A percentile compares a stretch with the other conserved stretches of the same genome.
Evolutionary conservation across 30 jellyfish, hydroid and myxozoan genomes (phyloP).

Genomic region (Pelagia noctiluca): DNA sequence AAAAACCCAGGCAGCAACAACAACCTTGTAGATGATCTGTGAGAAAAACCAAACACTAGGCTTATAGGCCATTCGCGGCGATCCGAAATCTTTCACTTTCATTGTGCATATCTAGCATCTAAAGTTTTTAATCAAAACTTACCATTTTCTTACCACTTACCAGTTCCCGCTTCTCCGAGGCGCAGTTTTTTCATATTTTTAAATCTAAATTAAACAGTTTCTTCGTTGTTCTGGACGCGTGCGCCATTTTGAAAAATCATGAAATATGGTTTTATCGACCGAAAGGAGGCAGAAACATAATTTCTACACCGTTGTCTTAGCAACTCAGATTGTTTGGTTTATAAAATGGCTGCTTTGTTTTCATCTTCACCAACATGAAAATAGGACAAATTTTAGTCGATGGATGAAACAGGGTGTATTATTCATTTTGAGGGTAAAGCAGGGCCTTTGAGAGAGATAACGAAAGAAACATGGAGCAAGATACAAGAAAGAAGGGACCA

Average conservation of each 20-base stretch:
- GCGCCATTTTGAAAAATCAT: too few relatives aligned
- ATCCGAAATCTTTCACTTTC: too few relatives aligned
- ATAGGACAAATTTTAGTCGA: not conserved
- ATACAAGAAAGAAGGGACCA: conserved; percentile 18
- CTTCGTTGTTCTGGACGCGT: not conserved
- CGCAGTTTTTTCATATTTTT: not conserved
- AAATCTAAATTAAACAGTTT: not conserved
- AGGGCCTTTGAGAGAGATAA: not conserved
- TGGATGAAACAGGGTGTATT: conserved; percentile 17
- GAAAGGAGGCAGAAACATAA: too few relatives aligned
- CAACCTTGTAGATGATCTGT: too few relatives aligned
- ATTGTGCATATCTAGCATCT: conserved; percentile 25
- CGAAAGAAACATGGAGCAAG: conserved; percentile 11
- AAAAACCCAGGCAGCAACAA: too few relatives aligned
- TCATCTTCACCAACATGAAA: too few relatives aligned
- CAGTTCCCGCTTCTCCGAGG: conserved; percentile 25
- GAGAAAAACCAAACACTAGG: too few relatives aligned
- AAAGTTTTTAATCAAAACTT: not conserved
- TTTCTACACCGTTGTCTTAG: too few relatives aligned
- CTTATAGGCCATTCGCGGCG: too few relatives aligned
- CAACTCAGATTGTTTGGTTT: conserved; percentile 7
- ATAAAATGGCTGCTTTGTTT: conserved; percentile 4
- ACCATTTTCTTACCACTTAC: not conserved
- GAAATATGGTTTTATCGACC: too few relatives aligned
- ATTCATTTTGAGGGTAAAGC: conserved; percentile 15